A percentile compares a stretch with the other conserved stretches of the same genome.
phyloP scores from a whole-genome alignment of 2,888 invertebrate genomes.

The Buathra laborator region DNA sequence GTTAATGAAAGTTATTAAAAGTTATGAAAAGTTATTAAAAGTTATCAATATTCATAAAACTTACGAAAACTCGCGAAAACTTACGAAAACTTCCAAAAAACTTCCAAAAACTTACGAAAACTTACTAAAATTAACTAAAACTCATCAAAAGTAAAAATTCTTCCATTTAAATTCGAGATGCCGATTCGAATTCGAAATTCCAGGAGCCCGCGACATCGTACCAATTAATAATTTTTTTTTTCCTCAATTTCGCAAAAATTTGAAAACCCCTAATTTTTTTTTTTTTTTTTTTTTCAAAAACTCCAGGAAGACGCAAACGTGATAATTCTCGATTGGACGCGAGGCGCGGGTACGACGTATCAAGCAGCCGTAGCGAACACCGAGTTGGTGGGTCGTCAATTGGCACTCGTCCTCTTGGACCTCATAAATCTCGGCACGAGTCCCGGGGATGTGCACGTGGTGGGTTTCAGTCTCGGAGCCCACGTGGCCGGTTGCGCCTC shows the following conservation, averaged over 20 bases:
- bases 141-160: too few species aligned
- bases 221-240: not conserved
- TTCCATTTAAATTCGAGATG: too few species aligned
- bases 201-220: not conserved
- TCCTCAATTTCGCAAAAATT: not conserved
- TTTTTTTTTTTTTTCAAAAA: slow-evolving; percentile 16
- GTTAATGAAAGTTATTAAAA: too few species aligned
- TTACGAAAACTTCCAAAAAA: too few species aligned
- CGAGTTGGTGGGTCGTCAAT: slow-evolving; percentile 87
- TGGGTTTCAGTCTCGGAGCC: slow-evolving; percentile 88
- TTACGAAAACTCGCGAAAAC: too few species aligned
- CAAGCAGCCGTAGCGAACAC: slow-evolving; percentile 87
- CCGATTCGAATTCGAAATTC: too few species aligned
- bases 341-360: slow-evolving; percentile 87
- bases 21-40: too few species aligned
- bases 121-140: too few species aligned
- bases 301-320: slow-evolving; percentile 87
- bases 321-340: slow-evolving; percentile 87
- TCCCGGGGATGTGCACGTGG: slow-evolving; percentile 86
- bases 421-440: slow-evolving; percentile 85
- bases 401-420: slow-evolving; percentile 86
- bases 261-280: not conserved
- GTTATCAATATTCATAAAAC: too few species aligned
- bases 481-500: slow-evolving; percentile 88
- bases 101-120: too few species aligned